Conservation (phyloP, 1,140 invertebrate species). For the Drosophila parabipectinata region DNA sequence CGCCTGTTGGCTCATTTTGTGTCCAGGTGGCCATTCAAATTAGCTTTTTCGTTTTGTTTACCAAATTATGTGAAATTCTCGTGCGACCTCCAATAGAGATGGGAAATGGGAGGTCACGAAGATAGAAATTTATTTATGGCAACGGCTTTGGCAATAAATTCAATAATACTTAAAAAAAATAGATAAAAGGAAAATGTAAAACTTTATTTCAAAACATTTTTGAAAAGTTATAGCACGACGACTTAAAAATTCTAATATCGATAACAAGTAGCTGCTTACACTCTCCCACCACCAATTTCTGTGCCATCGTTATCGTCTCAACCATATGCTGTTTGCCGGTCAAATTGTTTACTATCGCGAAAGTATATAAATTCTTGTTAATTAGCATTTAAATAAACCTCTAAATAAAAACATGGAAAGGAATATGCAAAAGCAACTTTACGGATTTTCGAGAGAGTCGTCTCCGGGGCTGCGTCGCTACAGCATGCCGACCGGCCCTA, state of each 20-base stretch:
- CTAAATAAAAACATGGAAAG: conserved; percentile 28
- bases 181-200: neutral
- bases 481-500: conserved; percentile 29
- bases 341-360: conserved; percentile 22
- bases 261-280: conserved; percentile 14
- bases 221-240: neutral
- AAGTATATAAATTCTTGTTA: conserved; percentile 43
- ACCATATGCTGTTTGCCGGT: conserved; percentile 56
- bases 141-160: neutral
- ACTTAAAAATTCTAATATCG: neutral
- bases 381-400: neutral
- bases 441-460: conserved; percentile 45
- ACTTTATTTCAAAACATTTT: neutral
- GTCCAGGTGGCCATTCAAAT: conserved; percentile 73
- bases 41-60: conserved; percentile 52
- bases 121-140: neutral
- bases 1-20: conserved; percentile 70
- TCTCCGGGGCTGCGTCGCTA: conserved; percentile 31
- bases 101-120: neutral
- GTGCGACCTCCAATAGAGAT: neutral
- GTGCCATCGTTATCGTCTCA: conserved; percentile 2
- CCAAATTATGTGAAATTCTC: conserved; percentile 37
- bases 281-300: neutral
- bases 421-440: conserved; percentile 58
- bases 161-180: too few relatives aligned